Evolutionary conservation across 2,888 invertebrate genomes (phyloP).

Genomic region (Leptarthrus brevirostris): DNA sequence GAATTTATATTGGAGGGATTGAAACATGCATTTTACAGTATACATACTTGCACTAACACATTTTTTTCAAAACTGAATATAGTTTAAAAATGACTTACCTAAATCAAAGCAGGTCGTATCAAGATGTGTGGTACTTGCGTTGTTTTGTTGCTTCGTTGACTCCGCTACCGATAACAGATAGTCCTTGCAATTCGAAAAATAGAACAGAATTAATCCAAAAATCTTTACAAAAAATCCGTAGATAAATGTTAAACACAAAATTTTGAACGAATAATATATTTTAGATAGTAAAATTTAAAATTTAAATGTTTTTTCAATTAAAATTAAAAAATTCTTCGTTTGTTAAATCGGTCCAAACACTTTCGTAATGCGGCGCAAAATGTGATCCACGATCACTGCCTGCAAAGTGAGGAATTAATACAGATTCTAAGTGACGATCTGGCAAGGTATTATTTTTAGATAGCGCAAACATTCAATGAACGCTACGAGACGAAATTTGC

Average conservation of each 20-base stretch:
- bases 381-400: slow-evolving; percentile 9
- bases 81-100: too few species aligned
- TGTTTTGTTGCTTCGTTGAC: slow-evolving; percentile 52
- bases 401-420: neutral
- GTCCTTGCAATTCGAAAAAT: slow-evolving; percentile 60
- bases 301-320: slow-evolving; percentile 2
- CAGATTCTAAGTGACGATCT: neutral
- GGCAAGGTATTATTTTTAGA: slow-evolving; percentile 37
- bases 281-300: too few species aligned
- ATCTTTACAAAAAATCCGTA: slow-evolving; percentile 54
- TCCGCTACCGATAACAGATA: slow-evolving; percentile 59
- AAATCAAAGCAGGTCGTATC: slow-evolving; percentile 57
- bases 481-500: slow-evolving; percentile 24
- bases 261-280: slow-evolving; percentile 11
- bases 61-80: too few species aligned
- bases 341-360: slow-evolving; percentile 51
- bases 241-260: slow-evolving; percentile 24
- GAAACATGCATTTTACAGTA: too few species aligned
- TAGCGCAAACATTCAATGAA: slow-evolving; percentile 28
- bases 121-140: slow-evolving; percentile 51
- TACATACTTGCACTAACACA: too few species aligned
- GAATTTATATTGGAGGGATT: too few species aligned
- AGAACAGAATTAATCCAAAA: slow-evolving; percentile 38
- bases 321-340: slow-evolving; percentile 38
- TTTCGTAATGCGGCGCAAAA: slow-evolving; percentile 53